phyloP scores from a whole-genome alignment of 2,888 invertebrate genomes.

The Dusona sp. region DNA sequence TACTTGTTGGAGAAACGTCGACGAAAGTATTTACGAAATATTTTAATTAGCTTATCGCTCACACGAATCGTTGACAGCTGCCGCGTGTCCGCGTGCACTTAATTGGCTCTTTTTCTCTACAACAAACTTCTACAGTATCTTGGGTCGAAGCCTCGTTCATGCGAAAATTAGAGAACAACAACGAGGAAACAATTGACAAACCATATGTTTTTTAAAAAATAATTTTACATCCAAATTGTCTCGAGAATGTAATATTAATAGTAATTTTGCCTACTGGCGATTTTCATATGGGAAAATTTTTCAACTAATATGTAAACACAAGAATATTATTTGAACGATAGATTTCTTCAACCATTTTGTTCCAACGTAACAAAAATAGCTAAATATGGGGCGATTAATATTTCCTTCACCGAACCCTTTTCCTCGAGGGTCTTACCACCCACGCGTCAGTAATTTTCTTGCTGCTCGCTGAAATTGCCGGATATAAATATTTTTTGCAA shows the following conservation, averaged over 20 bases:
- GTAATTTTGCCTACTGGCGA: not conserved
- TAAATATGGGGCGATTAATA: constrained; percentile 6
- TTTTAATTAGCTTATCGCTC: constrained; percentile 84
- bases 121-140: not conserved
- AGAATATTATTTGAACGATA: too few species aligned
- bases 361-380: not conserved
- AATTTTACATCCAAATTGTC: not conserved
- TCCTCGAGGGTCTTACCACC: constrained; percentile 2
- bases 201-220: not conserved
- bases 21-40: constrained; percentile 79
- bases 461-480: constrained; percentile 33
- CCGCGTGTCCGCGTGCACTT: constrained; percentile 81
- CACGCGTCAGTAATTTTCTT: constrained; percentile 41
- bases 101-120: constrained; percentile 76
- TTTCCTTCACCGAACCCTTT: constrained; percentile 7
- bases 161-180: constrained; percentile 21
- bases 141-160: not conserved
- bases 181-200: not conserved
- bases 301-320: not conserved
- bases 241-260: not conserved
- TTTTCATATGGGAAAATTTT: not conserved
- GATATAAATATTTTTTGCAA: constrained; percentile 35
- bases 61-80: constrained; percentile 82
- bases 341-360: not conserved
- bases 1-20: constrained; percentile 50